phyloP scores from a whole-genome alignment of 1,140 invertebrate species.

The Drosophila biarmipes region DNA sequence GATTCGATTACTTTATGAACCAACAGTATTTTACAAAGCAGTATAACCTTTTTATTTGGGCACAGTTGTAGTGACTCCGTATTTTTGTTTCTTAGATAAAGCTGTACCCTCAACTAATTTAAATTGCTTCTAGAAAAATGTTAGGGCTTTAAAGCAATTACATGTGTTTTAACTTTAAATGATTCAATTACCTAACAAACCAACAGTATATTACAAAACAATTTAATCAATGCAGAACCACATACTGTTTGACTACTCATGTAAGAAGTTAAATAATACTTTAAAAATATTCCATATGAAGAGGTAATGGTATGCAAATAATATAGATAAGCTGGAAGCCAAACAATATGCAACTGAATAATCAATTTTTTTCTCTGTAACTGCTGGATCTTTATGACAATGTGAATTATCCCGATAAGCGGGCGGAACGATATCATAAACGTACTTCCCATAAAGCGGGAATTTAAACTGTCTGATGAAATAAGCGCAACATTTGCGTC shows the following conservation, averaged over 20 bases:
- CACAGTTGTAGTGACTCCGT: too few relatives aligned
- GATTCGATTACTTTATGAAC: too few relatives aligned
- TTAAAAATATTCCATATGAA: neutral
- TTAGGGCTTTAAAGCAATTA: too few relatives aligned
- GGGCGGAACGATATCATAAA: conserved; percentile 19
- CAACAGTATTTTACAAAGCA: too few relatives aligned
- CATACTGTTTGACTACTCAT: neutral
- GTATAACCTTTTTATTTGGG: too few relatives aligned
- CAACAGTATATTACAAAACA: too few relatives aligned
- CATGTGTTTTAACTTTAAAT: neutral
- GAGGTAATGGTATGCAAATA: neutral
- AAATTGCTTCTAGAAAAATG: too few relatives aligned
- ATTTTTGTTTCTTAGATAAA: too few relatives aligned
- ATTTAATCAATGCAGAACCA: neutral
- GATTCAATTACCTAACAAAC: neutral
- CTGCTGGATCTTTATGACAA: conserved; percentile 21
- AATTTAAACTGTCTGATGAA: conserved; percentile 37
- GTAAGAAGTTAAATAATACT: neutral
- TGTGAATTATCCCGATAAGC: conserved; percentile 35
- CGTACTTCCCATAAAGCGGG: conserved; percentile 19
- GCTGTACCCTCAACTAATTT: too few relatives aligned
- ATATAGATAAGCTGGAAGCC: neutral
- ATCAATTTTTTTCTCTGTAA: conserved; percentile 6
- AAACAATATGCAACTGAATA: neutral
- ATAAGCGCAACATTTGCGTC: conserved; percentile 26